These are phyloP conservation scores for Pelodytes ibericus DNA, from an alignment of 2,797 vertebrate species.

Conservation along the genomic window DNA sequence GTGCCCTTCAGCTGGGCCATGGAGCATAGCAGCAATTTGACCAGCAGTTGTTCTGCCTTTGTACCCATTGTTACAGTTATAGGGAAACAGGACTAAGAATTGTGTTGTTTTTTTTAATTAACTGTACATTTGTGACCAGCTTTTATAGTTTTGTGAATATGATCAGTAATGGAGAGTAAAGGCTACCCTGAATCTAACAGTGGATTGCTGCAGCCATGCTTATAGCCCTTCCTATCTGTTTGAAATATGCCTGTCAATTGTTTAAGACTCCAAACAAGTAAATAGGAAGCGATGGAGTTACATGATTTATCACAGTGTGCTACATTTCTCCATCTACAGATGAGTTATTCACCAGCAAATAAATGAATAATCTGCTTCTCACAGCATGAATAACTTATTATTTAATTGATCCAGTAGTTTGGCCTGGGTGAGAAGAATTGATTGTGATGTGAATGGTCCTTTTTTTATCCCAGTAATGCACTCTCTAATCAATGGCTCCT, in stretches of 20 bases:
- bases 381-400: slow-evolving; percentile 40
- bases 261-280: not conserved
- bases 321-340: slow-evolving; percentile 21
- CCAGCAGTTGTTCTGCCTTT: no score
- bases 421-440: slow-evolving; percentile 44
- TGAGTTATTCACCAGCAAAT: slow-evolving; percentile 48
- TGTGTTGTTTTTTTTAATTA: no score
- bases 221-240: not conserved
- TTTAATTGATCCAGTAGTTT: slow-evolving; percentile 52
- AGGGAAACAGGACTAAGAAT: no score
- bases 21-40: no score
- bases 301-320: not conserved
- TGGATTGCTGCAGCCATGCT: not conserved
- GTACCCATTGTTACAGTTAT: no score
- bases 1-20: no score
- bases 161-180: no score
- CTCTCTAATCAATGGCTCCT: slow-evolving; percentile 43
- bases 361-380: slow-evolving; percentile 49
- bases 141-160: no score
- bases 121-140: no score
- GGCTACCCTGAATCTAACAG: no score
- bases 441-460: slow-evolving; percentile 40
- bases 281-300: slow-evolving; percentile 7
- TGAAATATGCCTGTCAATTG: not conserved
- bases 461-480: slow-evolving; percentile 53